Evolutionary conservation across 2,888 invertebrate genomes (phyloP).

Genomic region (Catocala fraxini): DNA sequence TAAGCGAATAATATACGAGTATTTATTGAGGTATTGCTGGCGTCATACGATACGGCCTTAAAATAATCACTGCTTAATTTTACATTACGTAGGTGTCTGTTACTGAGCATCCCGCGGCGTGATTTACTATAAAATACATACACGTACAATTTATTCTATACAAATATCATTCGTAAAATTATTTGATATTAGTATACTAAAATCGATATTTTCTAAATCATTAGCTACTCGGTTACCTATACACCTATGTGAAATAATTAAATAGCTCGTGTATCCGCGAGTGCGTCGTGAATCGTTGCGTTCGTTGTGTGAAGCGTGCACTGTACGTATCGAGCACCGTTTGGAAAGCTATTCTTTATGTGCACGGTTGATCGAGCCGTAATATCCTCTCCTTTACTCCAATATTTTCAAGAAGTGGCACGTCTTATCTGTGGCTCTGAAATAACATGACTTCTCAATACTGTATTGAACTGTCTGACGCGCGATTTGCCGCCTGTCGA

Average conservation of each 20-base stretch:
- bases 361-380: constrained; percentile 53
- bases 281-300: constrained; percentile 17
- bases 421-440: not conserved
- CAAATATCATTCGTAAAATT: no score
- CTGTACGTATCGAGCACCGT: constrained; percentile 33
- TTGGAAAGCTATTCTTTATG: constrained; percentile 58
- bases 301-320: constrained; percentile 31
- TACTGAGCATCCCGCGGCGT: no score
- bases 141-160: no score
- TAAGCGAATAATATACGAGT: not conserved
- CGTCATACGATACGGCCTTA: no score
- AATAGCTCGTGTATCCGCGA: not conserved
- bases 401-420: constrained; percentile 25
- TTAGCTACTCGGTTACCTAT: no score
- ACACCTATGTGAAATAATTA: not conserved
- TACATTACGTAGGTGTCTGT: no score
- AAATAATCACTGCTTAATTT: no score
- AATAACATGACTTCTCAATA: constrained; percentile 1
- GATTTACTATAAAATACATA: no score
- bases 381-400: constrained; percentile 28
- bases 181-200: no score
- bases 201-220: no score
- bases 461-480: not conserved
- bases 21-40: no score
- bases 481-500: no score